These are phyloP conservation scores for Etheostoma perlongum DNA, from an alignment of 2,797 vertebrate species.

Conservation along the genomic window DNA sequence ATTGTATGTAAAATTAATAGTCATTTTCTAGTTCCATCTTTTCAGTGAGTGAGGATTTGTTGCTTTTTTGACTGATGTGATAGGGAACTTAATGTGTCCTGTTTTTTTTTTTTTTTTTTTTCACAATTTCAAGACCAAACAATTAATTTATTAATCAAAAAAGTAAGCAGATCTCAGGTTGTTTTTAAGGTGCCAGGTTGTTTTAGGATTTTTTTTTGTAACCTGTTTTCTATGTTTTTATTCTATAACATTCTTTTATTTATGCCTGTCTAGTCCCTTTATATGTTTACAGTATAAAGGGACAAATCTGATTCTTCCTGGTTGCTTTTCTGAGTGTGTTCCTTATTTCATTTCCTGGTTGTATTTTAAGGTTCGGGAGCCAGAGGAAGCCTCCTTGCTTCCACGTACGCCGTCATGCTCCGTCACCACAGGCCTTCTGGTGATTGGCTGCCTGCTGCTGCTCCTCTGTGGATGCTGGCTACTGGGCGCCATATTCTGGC, in stretches of 20 bases:
- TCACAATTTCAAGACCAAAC: neutral
- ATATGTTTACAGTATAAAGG: neutral
- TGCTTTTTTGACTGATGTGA: neutral
- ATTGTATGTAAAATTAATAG: neutral
- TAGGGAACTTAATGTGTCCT: neutral
- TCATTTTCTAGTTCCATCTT: neutral
- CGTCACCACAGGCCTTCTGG: slow-evolving; percentile 70
- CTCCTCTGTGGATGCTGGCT: slow-evolving; percentile 82
- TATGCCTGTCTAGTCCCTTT: neutral
- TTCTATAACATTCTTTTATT: neutral
- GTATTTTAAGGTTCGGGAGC: slow-evolving; percentile 65
- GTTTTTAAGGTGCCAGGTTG: neutral
- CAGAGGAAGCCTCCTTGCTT: slow-evolving; percentile 72
- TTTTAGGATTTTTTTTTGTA: neutral
- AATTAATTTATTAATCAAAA: neutral
- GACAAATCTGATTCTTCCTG: neutral
- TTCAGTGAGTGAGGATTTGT: neutral
- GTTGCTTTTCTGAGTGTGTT: neutral
- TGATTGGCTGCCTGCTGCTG: slow-evolving; percentile 79
- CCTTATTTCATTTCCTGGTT: neutral
- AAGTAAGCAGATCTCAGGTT: neutral
- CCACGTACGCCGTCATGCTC: slow-evolving; percentile 75
- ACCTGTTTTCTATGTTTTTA: neutral
- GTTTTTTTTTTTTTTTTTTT: neutral
- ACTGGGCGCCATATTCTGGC: slow-evolving; percentile 82